Evolutionary conservation across 2,113 vertebrate genomes (phyloP).

Genomic region (Oplegnathus fasciatus): DNA sequence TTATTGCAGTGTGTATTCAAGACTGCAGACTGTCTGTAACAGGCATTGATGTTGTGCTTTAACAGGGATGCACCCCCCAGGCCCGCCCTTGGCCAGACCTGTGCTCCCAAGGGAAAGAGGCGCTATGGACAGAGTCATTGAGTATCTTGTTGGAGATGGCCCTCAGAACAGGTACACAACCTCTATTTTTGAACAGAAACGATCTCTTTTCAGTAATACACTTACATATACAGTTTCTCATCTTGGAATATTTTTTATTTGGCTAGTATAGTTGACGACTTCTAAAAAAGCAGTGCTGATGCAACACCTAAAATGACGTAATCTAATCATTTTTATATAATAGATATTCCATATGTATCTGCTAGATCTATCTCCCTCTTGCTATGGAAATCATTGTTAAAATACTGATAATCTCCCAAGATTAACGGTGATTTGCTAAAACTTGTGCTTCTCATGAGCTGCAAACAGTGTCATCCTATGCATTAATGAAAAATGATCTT

Average conservation of each 20-base stretch:
- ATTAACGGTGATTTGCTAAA: neutral
- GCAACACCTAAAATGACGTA: neutral
- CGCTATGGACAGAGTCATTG: conserved; percentile 94
- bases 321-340: neutral
- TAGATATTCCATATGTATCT: neutral
- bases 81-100: conserved; percentile 95
- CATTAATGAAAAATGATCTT: conserved; percentile 29
- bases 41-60: conserved; percentile 50
- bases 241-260: neutral
- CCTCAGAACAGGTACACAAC: conserved; percentile 93
- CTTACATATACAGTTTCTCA: neutral
- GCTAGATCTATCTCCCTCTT: neutral
- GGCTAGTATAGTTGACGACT: neutral
- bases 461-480: neutral
- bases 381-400: neutral
- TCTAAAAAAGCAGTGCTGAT: neutral
- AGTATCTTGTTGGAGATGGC: conserved; percentile 98
- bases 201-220: neutral
- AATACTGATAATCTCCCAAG: neutral
- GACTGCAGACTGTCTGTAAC: conserved; percentile 38
- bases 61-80: conserved; percentile 95
- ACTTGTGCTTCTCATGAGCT: neutral
- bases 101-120: conserved; percentile 94
- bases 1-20: conserved; percentile 48
- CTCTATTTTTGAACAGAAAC: neutral